Conservation (phyloP, 1,140 invertebrate species). For the Stegodyphus mimosarum region DNA sequence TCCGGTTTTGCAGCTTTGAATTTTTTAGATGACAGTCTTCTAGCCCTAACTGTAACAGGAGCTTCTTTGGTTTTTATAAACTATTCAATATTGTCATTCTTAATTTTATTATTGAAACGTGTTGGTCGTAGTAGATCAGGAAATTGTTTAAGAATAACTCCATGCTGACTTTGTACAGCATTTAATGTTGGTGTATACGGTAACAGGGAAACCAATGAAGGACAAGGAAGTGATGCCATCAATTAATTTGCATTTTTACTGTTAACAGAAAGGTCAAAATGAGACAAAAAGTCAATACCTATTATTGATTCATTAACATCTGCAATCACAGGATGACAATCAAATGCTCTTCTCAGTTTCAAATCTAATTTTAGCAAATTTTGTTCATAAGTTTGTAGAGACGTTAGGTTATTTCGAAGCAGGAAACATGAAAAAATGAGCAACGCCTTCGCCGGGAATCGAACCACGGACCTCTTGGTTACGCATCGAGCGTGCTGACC, state of each 20-base stretch:
- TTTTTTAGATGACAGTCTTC: neutral
- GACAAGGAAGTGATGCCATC: conserved; percentile 9
- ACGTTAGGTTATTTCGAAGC: too few species aligned
- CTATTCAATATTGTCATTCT: neutral
- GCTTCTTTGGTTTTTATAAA: neutral
- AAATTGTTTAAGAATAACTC: neutral
- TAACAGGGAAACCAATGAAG: neutral
- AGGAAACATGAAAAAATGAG: too few species aligned
- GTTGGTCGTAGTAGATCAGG: neutral
- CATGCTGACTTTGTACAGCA: neutral
- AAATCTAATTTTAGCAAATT: conserved; percentile 40
- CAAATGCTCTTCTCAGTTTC: conserved; percentile 22
- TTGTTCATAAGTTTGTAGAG: conserved; percentile 43
- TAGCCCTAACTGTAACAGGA: neutral
- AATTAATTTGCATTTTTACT: conserved; percentile 12
- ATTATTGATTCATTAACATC: conserved; percentile 57
- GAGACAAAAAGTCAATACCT: conserved; percentile 47
- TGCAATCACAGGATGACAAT: conserved; percentile 53
- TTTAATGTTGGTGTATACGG: neutral
- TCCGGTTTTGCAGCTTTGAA: neutral
- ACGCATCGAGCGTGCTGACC: too few species aligned
- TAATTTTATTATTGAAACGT: neutral
- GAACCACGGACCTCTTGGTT: too few species aligned
- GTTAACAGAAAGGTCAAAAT: conserved; percentile 43
- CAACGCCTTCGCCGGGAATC: too few species aligned